A percentile compares a stretch with the other conserved stretches of the same genome.
These are phyloP conservation scores for Onychomys arenicola DNA, from an alignment of 2,797 vertebrate genomes.

Conservation along the genomic window DNA sequence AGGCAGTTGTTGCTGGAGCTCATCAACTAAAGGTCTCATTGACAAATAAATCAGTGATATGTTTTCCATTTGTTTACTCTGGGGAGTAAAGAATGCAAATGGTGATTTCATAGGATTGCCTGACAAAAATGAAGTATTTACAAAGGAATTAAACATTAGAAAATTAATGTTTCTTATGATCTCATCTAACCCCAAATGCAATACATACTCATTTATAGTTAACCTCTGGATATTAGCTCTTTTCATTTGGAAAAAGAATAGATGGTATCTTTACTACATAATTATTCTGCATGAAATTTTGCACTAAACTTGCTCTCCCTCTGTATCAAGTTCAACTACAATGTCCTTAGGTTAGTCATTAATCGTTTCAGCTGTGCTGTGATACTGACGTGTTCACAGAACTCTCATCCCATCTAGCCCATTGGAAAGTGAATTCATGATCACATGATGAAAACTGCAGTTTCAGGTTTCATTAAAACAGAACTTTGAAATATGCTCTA, in stretches of 20 bases:
- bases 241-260: neutral
- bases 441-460: slow-evolving; percentile 1
- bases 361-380: slow-evolving; percentile 53
- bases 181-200: neutral
- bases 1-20: neutral
- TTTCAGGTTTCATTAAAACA: slow-evolving; percentile 78
- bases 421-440: slow-evolving; percentile 67
- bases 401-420: slow-evolving; percentile 38
- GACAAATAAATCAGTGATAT: neutral
- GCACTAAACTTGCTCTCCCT: slow-evolving; percentile 41
- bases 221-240: neutral
- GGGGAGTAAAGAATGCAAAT: neutral
- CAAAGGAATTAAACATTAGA: neutral
- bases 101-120: neutral
- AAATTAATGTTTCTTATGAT: slow-evolving; percentile 14
- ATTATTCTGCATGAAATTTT: slow-evolving; percentile 29
- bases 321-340: slow-evolving; percentile 15
- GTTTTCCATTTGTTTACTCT: neutral
- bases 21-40: neutral
- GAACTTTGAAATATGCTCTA: slow-evolving; percentile 57
- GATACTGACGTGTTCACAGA: slow-evolving; percentile 71
- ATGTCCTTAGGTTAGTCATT: slow-evolving; percentile 57
- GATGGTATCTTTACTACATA: neutral
- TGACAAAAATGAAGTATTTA: neutral
- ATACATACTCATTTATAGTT: neutral